These are phyloP conservation scores for Dicyrtomina minuta DNA, from an alignment of 2,888 invertebrate genomes.

Conservation along the genomic window DNA sequence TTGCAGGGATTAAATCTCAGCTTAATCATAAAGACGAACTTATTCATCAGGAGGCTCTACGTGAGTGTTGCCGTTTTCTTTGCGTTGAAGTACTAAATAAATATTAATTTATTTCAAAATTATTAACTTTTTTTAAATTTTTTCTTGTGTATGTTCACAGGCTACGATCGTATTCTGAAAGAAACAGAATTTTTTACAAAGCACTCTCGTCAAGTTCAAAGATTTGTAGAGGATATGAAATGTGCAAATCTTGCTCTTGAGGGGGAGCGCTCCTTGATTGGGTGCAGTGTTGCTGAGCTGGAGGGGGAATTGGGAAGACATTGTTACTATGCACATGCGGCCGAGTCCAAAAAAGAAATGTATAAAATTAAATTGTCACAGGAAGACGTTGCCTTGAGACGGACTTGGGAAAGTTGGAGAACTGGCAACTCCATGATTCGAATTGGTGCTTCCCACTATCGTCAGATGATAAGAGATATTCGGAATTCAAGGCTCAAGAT, in stretches of 20 bases:
- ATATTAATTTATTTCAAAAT: too few species aligned
- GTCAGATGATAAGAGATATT: conserved; percentile 44
- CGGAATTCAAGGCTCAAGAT: too few species aligned
- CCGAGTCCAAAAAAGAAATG: conserved; percentile 37
- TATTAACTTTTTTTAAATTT: background rate
- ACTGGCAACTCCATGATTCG: conserved; percentile 47
- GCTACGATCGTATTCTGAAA: conserved; percentile 30
- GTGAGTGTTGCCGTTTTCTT: conserved; percentile 19
- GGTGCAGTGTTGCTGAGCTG: conserved; percentile 41
- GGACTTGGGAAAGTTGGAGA: conserved; percentile 44
- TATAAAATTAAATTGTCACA: conserved; percentile 37
- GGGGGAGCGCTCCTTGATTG: conserved; percentile 43
- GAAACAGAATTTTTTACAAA: conserved; percentile 42
- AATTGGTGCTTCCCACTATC: conserved; percentile 49
- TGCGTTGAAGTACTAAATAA: too few species aligned
- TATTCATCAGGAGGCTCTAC: conserved; percentile 20
- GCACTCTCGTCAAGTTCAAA: conserved; percentile 40
- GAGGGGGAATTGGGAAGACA: conserved; percentile 45
- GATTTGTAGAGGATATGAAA: conserved; percentile 42
- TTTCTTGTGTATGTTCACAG: conserved; percentile 17
- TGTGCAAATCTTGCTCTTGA: conserved; percentile 41
- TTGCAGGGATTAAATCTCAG: too few species aligned
- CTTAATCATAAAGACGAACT: conserved; percentile 12
- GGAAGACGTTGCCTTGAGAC: conserved; percentile 36
- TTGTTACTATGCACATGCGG: conserved; percentile 38